These are phyloP conservation scores for Erannis defoliaria DNA, from an alignment of 2,888 invertebrate species.

Conservation along the genomic window DNA sequence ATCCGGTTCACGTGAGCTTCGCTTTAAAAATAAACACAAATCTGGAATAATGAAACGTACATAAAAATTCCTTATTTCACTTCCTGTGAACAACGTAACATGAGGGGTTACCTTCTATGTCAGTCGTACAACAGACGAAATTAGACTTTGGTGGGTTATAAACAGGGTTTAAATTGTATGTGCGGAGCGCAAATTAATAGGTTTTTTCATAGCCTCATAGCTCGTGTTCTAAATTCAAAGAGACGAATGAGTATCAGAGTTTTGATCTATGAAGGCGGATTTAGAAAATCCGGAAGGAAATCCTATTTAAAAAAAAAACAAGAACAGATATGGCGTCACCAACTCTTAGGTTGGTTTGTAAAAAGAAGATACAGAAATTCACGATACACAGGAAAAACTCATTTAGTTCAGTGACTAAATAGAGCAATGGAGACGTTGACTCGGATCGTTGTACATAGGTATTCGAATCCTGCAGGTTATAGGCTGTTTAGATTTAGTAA, in stretches of 20 bases:
- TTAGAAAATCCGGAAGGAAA: not conserved
- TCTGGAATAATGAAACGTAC: constrained; percentile 72
- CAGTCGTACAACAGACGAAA: constrained; percentile 37
- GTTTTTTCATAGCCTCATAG: constrained; percentile 31
- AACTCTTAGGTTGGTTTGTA: too few relatives aligned
- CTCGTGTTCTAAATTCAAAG: constrained; percentile 40
- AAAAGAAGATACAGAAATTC: too few relatives aligned
- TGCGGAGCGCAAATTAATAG: constrained; percentile 19
- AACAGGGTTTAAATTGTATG: constrained; percentile 46
- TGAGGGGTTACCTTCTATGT: constrained; percentile 57
- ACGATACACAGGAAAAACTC: too few relatives aligned
- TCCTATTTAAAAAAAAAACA: not conserved
- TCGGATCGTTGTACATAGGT: too few relatives aligned
- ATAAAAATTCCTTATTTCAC: constrained; percentile 78
- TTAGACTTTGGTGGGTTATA: constrained; percentile 39
- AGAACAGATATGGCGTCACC: too few relatives aligned
- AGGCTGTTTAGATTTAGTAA: too few relatives aligned
- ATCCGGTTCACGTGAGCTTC: constrained; percentile 54
- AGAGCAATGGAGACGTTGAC: too few relatives aligned
- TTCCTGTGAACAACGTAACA: constrained; percentile 67
- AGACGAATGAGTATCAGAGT: constrained; percentile 27
- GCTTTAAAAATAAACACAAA: constrained; percentile 72
- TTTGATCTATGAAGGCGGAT: constrained; percentile 13
- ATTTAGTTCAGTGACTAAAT: too few relatives aligned
- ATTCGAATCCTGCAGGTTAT: too few relatives aligned